Conservation (phyloP, 2,888 invertebrate species). For the Malthinus flaveolus region DNA sequence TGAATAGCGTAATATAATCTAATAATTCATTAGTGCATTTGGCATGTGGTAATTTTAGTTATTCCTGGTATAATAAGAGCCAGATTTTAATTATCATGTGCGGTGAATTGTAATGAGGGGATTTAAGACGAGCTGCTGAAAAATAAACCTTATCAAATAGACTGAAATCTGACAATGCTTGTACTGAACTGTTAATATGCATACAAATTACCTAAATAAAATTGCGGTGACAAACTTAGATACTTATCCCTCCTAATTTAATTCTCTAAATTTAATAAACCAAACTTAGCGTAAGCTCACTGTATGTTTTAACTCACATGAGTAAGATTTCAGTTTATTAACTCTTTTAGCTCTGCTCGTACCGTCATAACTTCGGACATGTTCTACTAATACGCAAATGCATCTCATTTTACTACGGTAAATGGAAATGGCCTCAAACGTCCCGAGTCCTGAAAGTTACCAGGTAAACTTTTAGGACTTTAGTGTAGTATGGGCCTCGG, state of each 20-base stretch:
- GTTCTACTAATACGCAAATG: too few relatives aligned
- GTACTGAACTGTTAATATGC: conserved; percentile 11
- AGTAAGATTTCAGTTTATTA: too few relatives aligned
- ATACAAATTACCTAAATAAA: conserved; percentile 12
- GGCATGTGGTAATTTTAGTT: not conserved
- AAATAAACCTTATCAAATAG: conserved; percentile 15
- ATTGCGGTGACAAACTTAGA: conserved; percentile 7
- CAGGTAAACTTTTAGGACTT: too few relatives aligned
- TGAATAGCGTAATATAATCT: not conserved
- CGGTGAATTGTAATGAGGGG: conserved; percentile 18
- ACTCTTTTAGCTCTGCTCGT: too few relatives aligned
- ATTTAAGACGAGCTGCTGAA: conserved; percentile 15
- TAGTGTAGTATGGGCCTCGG: too few relatives aligned
- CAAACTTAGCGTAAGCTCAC: too few relatives aligned
- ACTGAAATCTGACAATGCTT: conserved; percentile 12
- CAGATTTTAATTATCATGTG: conserved; percentile 19
- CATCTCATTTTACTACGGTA: too few relatives aligned
- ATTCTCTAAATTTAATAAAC: not conserved
- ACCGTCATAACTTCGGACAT: too few relatives aligned
- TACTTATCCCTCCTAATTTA: conserved; percentile 1
- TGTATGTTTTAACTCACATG: too few relatives aligned
- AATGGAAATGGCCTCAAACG: too few relatives aligned
- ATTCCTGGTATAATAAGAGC: not conserved
- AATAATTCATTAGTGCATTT: not conserved
- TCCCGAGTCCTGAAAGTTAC: too few relatives aligned